Evolutionary conservation across 2,113 vertebrate genomes (phyloP).

Genomic region (Oryzias javanicus): DNA sequence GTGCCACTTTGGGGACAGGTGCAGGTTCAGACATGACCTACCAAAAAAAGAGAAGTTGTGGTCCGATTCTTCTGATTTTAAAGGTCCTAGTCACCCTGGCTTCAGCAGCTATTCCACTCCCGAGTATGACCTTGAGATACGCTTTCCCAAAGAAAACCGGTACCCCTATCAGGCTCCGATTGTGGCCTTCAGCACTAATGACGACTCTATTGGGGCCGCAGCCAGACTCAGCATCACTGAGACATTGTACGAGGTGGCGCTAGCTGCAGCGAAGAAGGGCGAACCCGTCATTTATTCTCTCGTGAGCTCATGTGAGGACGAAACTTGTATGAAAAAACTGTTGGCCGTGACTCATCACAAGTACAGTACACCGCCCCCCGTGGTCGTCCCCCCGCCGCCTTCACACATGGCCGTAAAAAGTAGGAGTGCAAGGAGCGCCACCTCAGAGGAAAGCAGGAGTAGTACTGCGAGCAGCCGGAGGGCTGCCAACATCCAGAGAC

Average conservation of each 20-base stretch:
- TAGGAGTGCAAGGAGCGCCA: slow-evolving; percentile 38
- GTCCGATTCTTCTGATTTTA: slow-evolving; percentile 25
- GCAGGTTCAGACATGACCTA: slow-evolving; percentile 87
- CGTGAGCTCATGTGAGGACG: slow-evolving; percentile 87
- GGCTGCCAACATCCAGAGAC: slow-evolving; percentile 30
- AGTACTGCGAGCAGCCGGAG: slow-evolving; percentile 62
- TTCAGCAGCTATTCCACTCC: slow-evolving; percentile 78
- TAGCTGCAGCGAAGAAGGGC: slow-evolving; percentile 78
- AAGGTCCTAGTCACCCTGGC: slow-evolving; percentile 70
- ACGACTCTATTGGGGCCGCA: slow-evolving; percentile 81
- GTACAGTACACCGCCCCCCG: slow-evolving; percentile 81
- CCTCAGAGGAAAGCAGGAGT: slow-evolving; percentile 43
- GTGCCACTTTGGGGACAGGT: slow-evolving; percentile 88
- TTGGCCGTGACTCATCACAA: slow-evolving; percentile 84
- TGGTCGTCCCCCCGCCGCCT: slow-evolving; percentile 55
- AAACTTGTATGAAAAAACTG: slow-evolving; percentile 78
- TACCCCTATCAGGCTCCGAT: slow-evolving; percentile 92
- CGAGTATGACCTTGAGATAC: slow-evolving; percentile 89
- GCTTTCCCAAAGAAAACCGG: slow-evolving; percentile 86
- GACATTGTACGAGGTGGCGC: slow-evolving; percentile 84
- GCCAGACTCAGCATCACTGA: slow-evolving; percentile 88
- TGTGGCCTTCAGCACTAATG: slow-evolving; percentile 90
- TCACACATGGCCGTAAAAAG: slow-evolving; percentile 46
- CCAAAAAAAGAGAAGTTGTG: slow-evolving; percentile 59
- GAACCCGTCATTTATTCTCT: slow-evolving; percentile 90